These are phyloP conservation scores for Spizella passerina DNA, from an alignment of 2,797 vertebrate genomes.

Conservation along the genomic window DNA sequence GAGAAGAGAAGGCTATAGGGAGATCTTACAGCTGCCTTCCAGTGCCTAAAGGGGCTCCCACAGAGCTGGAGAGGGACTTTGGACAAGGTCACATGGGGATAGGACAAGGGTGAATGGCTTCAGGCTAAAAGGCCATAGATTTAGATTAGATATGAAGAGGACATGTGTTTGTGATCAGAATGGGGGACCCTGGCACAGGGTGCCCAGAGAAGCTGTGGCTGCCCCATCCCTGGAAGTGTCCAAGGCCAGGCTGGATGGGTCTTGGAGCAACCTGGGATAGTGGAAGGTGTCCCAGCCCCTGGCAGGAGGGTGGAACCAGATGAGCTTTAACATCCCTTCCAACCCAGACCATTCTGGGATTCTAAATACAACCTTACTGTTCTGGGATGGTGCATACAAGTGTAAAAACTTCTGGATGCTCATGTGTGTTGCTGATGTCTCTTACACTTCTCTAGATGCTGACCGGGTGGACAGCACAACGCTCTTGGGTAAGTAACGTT, in stretches of 20 bases:
- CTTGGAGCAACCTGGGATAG: background rate
- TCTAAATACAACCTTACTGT: background rate
- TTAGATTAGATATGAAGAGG: background rate
- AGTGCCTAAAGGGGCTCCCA: background rate
- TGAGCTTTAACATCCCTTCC: background rate
- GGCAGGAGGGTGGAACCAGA: background rate
- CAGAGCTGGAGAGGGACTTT: too few relatives aligned
- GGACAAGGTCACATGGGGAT: background rate
- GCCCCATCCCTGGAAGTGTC: background rate
- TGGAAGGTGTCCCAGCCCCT: too few relatives aligned
- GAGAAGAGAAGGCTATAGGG: background rate
- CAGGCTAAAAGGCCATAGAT: background rate
- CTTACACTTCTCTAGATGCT: slow-evolving; percentile 52
- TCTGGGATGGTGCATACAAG: background rate
- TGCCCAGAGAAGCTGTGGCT: background rate
- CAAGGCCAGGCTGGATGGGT: too few relatives aligned
- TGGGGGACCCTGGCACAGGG: background rate
- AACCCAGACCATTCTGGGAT: background rate
- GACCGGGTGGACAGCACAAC: slow-evolving; percentile 73
- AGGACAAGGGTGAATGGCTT: background rate
- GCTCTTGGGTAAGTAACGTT: slow-evolving; percentile 7
- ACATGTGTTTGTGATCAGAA: background rate
- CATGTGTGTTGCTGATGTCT: background rate
- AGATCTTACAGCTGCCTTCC: background rate
- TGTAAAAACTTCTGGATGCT: background rate